Evolutionary conservation across 2,888 invertebrate genomes (phyloP).

Genomic region (Perizoma flavofasciatum): DNA sequence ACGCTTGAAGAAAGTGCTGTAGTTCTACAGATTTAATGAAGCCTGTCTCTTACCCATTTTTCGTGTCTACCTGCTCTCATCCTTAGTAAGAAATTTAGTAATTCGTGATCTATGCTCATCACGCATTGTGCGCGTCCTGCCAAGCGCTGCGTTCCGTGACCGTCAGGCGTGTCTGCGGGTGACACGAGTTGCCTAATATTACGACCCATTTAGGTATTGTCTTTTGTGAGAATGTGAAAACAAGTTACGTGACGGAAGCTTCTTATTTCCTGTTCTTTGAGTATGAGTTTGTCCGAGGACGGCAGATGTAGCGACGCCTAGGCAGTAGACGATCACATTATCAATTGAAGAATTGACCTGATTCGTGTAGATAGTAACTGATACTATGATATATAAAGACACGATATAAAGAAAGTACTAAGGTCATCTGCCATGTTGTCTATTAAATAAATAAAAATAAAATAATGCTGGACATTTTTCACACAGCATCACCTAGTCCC

Average conservation of each 20-base stretch:
- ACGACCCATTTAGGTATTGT: slow-evolving; percentile 35
- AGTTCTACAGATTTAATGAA: too few relatives aligned
- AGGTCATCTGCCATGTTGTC: too few relatives aligned
- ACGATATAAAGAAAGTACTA: too few relatives aligned
- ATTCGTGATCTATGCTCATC: slow-evolving; percentile 39
- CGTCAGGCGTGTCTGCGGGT: slow-evolving; percentile 38
- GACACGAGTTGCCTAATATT: slow-evolving; percentile 42
- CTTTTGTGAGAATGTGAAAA: slow-evolving; percentile 40
- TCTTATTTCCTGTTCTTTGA: slow-evolving; percentile 31
- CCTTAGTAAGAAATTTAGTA: slow-evolving; percentile 5
- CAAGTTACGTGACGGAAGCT: slow-evolving; percentile 36
- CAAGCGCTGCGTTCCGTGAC: slow-evolving; percentile 50
- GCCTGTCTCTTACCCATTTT: slow-evolving; percentile 4
- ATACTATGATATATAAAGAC: too few relatives aligned
- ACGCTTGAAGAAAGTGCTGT: too few relatives aligned
- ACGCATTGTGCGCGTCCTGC: slow-evolving; percentile 54
- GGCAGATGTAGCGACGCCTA: slow-evolving; percentile 3
- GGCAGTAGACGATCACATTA: too few relatives aligned
- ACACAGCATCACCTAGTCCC: too few relatives aligned
- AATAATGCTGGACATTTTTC: too few relatives aligned
- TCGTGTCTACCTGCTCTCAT: slow-evolving; percentile 7
- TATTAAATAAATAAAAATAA: too few relatives aligned
- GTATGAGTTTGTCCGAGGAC: slow-evolving; percentile 23
- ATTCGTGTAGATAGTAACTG: too few relatives aligned
- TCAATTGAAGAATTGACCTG: too few relatives aligned